A percentile compares a stretch with the other conserved stretches of the same genome.
Conservation (phyloP, 2,888 invertebrate genomes). For the Cremastinae sp. region DNA sequence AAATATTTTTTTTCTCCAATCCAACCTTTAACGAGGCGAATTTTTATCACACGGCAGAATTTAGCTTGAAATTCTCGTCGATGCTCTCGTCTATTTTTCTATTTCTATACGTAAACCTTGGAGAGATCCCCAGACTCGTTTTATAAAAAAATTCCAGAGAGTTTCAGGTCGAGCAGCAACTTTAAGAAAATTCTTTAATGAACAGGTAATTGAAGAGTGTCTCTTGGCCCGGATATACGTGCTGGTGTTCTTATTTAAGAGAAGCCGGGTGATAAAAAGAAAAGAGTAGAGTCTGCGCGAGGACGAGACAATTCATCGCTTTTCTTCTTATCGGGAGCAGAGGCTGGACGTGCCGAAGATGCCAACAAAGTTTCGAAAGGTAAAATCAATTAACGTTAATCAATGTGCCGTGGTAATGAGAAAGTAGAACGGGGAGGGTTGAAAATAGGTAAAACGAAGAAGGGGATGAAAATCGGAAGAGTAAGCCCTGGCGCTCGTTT, state of each 20-base stretch:
- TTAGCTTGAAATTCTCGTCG: too few species aligned
- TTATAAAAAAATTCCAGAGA: constrained; percentile 6
- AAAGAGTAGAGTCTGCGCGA: not conserved
- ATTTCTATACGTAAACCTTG: too few species aligned
- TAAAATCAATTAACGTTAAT: constrained; percentile 67
- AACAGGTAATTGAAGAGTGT: constrained; percentile 34
- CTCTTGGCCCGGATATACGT: not conserved
- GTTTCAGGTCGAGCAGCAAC: constrained; percentile 1
- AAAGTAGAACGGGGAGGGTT: constrained; percentile 33
- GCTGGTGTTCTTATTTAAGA: not conserved
- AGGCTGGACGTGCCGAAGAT: constrained; percentile 49
- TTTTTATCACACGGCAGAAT: too few species aligned
- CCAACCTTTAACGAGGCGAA: too few species aligned
- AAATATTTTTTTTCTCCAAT: too few species aligned
- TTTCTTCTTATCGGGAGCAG: constrained; percentile 36
- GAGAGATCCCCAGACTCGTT: too few species aligned
- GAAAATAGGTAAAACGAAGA: not conserved
- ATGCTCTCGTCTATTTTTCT: too few species aligned
- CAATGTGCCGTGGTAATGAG: constrained; percentile 62
- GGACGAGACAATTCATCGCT: constrained; percentile 36
- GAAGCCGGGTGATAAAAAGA: not conserved
- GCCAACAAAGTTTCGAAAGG: constrained; percentile 45
- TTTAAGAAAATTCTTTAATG: constrained; percentile 31
- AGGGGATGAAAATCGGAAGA: too few species aligned
- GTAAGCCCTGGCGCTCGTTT: constrained; percentile 24